Evolutionary conservation across 1,140 invertebrate species (phyloP).

Genomic region (Eumeta japonica): DNA sequence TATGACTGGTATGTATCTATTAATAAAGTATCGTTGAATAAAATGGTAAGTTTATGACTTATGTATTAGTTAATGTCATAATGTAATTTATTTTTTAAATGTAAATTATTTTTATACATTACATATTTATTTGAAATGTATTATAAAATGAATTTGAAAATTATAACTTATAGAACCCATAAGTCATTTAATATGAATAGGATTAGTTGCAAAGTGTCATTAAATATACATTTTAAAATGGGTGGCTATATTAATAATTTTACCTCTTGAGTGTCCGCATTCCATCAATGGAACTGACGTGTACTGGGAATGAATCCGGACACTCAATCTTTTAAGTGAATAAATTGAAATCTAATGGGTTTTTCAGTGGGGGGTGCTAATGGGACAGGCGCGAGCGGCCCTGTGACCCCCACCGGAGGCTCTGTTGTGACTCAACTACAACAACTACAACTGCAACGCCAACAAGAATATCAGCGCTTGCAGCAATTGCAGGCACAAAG

Average conservation of each 20-base stretch:
- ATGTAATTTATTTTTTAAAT: too few species aligned
- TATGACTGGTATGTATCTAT: too few species aligned
- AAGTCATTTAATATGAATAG: too few species aligned
- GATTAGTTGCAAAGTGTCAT: background rate
- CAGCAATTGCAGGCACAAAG: constrained; percentile 58
- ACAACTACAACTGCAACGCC: constrained; percentile 58
- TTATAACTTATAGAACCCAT: too few species aligned
- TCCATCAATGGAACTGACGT: background rate
- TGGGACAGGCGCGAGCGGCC: constrained; percentile 18
- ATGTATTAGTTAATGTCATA: too few species aligned
- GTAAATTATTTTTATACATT: too few species aligned
- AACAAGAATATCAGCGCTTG: constrained; percentile 56
- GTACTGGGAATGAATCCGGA: background rate
- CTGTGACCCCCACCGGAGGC: constrained; percentile 22
- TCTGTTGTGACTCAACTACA: constrained; percentile 47
- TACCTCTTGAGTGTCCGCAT: background rate
- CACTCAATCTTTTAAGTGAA: background rate
- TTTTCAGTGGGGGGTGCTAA: constrained; percentile 17
- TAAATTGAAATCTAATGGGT: constrained; percentile 11
- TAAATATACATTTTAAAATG: constrained; percentile 1
- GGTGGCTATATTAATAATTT: too few species aligned
- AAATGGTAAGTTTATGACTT: too few species aligned
- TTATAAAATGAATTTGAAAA: too few species aligned
- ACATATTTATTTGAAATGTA: too few species aligned
- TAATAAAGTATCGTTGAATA: too few species aligned